A percentile compares a stretch with the other conserved stretches of the same genome.
These are phyloP conservation scores for Flexamia atlantica DNA, from an alignment of 2,888 invertebrate species.

Conservation along the genomic window DNA sequence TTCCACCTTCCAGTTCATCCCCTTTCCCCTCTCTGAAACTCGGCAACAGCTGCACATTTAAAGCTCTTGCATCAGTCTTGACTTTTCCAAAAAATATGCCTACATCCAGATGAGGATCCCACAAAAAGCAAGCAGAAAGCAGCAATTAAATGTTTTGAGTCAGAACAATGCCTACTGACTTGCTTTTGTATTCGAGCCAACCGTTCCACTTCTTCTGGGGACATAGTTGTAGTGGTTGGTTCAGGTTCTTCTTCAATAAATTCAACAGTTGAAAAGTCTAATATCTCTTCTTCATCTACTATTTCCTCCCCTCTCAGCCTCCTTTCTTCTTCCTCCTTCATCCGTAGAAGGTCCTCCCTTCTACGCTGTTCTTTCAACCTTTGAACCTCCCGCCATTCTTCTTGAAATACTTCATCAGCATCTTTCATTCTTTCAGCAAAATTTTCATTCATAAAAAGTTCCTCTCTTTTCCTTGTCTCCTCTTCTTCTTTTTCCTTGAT, in stretches of 20 bases:
- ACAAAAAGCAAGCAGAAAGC: conserved; percentile 34
- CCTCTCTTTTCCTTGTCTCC: conserved; percentile 31
- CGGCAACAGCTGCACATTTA: not conserved
- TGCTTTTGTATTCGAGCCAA: conserved; percentile 9
- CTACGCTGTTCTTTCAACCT: conserved; percentile 22
- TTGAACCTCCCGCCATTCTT: conserved; percentile 40
- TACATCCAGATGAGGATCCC: not conserved
- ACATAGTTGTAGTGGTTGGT: conserved; percentile 23
- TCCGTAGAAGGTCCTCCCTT: not conserved
- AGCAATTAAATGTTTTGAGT: conserved; percentile 12
- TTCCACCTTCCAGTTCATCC: not conserved
- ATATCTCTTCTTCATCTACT: conserved; percentile 8
- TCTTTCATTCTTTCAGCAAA: conserved; percentile 32
- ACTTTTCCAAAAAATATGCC: not conserved
- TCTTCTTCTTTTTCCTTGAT: conserved; percentile 17
- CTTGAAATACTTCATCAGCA: conserved; percentile 41
- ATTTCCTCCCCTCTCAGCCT: conserved; percentile 14
- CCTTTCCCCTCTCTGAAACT: not conserved
- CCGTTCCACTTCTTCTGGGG: conserved; percentile 29
- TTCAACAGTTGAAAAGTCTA: not conserved
- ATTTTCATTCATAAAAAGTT: conserved; percentile 6
- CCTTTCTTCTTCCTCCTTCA: conserved; percentile 28
- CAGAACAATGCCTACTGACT: conserved; percentile 21
- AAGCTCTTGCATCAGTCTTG: not conserved
- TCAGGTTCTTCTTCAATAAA: not conserved